phyloP scores from a whole-genome alignment of 2,888 invertebrate genomes.

The Nineta flava region DNA sequence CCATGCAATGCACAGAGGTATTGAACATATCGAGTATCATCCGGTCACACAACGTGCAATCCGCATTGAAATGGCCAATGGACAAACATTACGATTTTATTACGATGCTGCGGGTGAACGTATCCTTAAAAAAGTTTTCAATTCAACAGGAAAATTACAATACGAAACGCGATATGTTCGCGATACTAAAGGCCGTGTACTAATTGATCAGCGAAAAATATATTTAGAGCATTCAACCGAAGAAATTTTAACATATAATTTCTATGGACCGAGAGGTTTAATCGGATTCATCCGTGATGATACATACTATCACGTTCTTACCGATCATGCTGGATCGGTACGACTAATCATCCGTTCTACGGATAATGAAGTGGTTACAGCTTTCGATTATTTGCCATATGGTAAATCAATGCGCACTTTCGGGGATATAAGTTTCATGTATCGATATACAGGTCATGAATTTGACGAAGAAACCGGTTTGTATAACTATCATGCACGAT shows the following conservation, averaged over 20 bases:
- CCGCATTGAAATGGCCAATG: neutral
- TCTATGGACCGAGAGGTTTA: neutral
- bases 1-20: slow-evolving; percentile 12
- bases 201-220: neutral
- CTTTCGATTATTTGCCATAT: slow-evolving; percentile 16
- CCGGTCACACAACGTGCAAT: slow-evolving; percentile 6
- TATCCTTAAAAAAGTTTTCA: neutral
- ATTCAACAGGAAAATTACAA: neutral
- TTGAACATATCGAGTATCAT: slow-evolving; percentile 12
- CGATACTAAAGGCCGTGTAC: neutral
- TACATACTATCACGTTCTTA: slow-evolving; percentile 10
- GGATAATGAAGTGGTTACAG: slow-evolving; percentile 13
- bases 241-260: neutral
- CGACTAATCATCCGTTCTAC: slow-evolving; percentile 11
- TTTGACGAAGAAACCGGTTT: slow-evolving; percentile 15
- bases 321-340: slow-evolving; percentile 15
- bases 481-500: slow-evolving; percentile 15
- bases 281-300: neutral
- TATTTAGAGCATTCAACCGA: neutral
- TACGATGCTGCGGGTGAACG: neutral
- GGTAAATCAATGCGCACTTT: slow-evolving; percentile 12
- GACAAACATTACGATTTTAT: neutral
- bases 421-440: slow-evolving; percentile 10
- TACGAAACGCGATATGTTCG: neutral
- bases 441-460: slow-evolving; percentile 16